Base-by-base conservation (phyloP, 1,140 invertebrate genomes). In the Diorhabda sublineata region DNA sequence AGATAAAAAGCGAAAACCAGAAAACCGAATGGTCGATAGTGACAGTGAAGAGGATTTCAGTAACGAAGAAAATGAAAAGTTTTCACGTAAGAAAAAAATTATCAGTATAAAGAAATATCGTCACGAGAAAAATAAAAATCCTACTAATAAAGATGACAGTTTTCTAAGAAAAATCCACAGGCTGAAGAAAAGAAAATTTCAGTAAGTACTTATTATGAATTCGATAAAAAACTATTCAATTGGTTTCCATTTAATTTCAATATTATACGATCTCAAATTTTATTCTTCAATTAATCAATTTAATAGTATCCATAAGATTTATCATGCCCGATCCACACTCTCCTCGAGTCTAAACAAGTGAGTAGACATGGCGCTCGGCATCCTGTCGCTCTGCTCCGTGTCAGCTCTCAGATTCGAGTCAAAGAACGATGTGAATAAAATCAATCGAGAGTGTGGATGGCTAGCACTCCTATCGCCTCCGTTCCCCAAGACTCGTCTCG, bases 41-140 rank as follows among this genome's bases (percentile, higher is more conserved):
- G 42, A 5, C 8, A 41, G 47, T 47, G 6, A 11, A 7, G 52
- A 45, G 43, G 45, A 61, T 60, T 43, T 3, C 3, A 45, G 52
- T 45, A 7, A 43, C 61, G 58, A 67, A 56, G 44, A 61, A 45
- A 58, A 74, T 58, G 57, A 71, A 71, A 60, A 45, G 45, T n/a
- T 56, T 5, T 4, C 47, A 43, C 45, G 45, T 3, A n/a, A 44
- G 26, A 70, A 67, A 58, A 70, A 67, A 11, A 64, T 63, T 5
- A 74, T 71, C 52, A 68, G 71, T 61, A 74, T 69, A 3, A 74
- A 26, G 26, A 26, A 74, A 57, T 74, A 71, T 61, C 67, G 70
- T 7, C 73, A 74, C 52, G 73, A 74, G 56, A 74, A 74, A 11
- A 70, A 66, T n/a, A 74, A 72, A 41, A 64, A 45, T 41, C 52